These are phyloP conservation scores for Seriola dumerili DNA, from an alignment of 2,113 vertebrate genomes.

Conservation along the genomic window DNA sequence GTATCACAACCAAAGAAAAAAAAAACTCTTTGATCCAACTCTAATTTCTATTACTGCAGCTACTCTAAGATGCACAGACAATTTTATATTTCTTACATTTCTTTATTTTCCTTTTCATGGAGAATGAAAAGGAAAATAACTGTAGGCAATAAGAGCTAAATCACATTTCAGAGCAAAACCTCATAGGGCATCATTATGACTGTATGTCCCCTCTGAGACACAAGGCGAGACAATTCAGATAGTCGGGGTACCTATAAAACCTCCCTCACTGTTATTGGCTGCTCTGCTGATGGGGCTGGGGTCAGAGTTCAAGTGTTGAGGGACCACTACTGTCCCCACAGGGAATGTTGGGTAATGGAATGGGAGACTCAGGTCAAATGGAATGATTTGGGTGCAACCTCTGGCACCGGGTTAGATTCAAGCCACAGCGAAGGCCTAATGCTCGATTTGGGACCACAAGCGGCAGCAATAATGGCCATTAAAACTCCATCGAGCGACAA, in stretches of 20 bases:
- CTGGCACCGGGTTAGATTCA: constrained; percentile 58
- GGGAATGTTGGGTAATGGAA: constrained; percentile 83
- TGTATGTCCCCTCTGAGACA: constrained; percentile 57
- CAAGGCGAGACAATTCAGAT: constrained; percentile 58
- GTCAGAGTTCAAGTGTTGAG: constrained; percentile 82
- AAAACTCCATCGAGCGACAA: constrained; percentile 72
- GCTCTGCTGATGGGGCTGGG: constrained; percentile 68
- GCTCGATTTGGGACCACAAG: constrained; percentile 63
- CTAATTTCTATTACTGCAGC: not conserved
- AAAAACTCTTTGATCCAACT: not conserved
- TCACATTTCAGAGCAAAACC: constrained; percentile 62
- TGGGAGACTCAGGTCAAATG: constrained; percentile 81
- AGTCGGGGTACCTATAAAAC: constrained; percentile 72
- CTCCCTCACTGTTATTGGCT: constrained; percentile 67
- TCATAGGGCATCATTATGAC: constrained; percentile 58
- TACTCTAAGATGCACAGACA: not conserved
- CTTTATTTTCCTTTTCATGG: not conserved
- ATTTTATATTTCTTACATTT: not conserved
- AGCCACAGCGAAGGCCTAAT: constrained; percentile 66
- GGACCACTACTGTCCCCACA: constrained; percentile 76
- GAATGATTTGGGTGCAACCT: constrained; percentile 80
- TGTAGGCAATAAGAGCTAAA: constrained; percentile 57
- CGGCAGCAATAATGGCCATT: constrained; percentile 70
- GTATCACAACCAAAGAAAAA: not conserved
- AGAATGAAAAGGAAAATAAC: not conserved